Percentiles rank a stretch among this genome's conserved stretches.
phyloP scores from a whole-genome alignment of 2,888 invertebrate genomes.

The Heliconius cydno region DNA sequence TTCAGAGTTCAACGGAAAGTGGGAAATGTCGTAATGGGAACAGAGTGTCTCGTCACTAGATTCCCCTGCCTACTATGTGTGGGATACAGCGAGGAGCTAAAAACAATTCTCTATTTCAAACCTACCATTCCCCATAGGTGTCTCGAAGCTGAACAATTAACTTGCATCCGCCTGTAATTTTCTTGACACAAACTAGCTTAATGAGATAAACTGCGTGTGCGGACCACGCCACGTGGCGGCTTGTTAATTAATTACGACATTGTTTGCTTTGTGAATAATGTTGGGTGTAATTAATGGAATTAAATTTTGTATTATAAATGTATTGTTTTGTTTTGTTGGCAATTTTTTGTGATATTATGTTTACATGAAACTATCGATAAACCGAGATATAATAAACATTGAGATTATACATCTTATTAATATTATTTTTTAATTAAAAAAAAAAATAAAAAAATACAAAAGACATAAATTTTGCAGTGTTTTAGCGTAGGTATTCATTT shows the following conservation, averaged over 20 bases:
- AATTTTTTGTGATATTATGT: neutral
- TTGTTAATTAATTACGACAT: slow-evolving; percentile 46
- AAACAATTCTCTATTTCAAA: slow-evolving; percentile 31
- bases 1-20: no score
- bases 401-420: neutral
- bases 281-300: slow-evolving; percentile 30
- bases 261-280: slow-evolving; percentile 43
- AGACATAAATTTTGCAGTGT: neutral
- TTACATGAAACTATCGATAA: neutral
- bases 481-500: no score
- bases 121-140: slow-evolving; percentile 33
- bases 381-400: neutral
- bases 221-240: slow-evolving; percentile 46
- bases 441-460: neutral
- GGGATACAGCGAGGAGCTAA: no score
- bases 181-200: slow-evolving; percentile 52
- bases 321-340: neutral
- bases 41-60: no score
- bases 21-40: no score
- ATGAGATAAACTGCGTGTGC: slow-evolving; percentile 48
- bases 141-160: slow-evolving; percentile 56
- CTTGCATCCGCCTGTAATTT: slow-evolving; percentile 59
- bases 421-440: neutral
- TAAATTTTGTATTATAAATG: slow-evolving; percentile 20
- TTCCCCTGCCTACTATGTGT: no score